Conservation (phyloP, 35 echinoderm and acorn worm species). For the Lytechinus variegatus region DNA sequence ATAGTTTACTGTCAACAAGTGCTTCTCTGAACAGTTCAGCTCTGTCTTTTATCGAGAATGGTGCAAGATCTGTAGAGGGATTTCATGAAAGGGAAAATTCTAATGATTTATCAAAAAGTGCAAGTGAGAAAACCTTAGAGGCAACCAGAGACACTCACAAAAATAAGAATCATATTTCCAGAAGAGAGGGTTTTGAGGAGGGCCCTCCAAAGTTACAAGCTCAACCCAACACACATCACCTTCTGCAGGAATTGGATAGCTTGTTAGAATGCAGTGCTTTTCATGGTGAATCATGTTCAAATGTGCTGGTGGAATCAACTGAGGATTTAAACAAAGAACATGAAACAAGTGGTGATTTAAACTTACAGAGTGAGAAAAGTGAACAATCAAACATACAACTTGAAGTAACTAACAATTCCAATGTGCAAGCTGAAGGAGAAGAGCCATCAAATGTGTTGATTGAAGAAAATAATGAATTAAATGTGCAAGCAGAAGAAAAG, state of each 20-base stretch:
- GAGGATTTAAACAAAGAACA: neutral
- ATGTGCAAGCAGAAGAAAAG: too few relatives aligned
- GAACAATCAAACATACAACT: too few relatives aligned
- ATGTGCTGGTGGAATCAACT: neutral
- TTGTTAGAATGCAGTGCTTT: neutral
- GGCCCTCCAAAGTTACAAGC: neutral
- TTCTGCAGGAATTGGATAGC: constrained; percentile 43
- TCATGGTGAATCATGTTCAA: neutral
- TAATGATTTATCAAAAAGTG: neutral
- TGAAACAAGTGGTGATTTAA: neutral
- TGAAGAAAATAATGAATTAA: too few relatives aligned
- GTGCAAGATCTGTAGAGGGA: neutral
- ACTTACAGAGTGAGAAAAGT: neutral
- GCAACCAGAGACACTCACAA: neutral
- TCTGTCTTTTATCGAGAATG: neutral
- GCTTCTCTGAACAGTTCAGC: neutral
- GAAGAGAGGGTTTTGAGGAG: neutral
- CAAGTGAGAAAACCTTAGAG: neutral
- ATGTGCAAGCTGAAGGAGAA: too few relatives aligned
- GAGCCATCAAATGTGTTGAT: too few relatives aligned
- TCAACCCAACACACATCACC: constrained; percentile 29
- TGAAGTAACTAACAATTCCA: too few relatives aligned
- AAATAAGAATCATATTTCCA: neutral
- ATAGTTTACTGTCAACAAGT: neutral
- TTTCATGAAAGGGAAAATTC: neutral